Evolutionary conservation across 2,888 invertebrate species (phyloP).

Genomic region (Cantharis rufa): DNA sequence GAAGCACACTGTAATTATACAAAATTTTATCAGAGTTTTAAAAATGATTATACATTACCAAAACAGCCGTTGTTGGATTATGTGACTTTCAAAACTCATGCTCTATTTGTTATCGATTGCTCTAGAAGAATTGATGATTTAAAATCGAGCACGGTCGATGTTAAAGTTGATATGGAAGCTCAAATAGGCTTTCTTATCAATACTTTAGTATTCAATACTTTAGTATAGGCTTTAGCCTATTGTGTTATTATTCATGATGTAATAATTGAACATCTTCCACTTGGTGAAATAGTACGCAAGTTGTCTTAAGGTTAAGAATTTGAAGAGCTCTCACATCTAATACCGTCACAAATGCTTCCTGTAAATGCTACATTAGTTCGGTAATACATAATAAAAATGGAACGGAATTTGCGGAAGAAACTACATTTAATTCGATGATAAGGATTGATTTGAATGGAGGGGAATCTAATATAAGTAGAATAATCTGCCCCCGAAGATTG

Average conservation of each 20-base stretch:
- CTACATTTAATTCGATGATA: no score
- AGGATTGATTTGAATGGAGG: no score
- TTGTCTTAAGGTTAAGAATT: neutral
- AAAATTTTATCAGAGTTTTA: slow-evolving; percentile 34
- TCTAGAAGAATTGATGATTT: slow-evolving; percentile 35
- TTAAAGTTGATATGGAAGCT: slow-evolving; percentile 38
- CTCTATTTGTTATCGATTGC: slow-evolving; percentile 31
- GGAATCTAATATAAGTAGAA: no score
- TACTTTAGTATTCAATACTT: no score
- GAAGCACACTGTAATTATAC: slow-evolving; percentile 35
- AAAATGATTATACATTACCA: neutral
- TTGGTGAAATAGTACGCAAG: neutral
- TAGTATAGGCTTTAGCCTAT: no score
- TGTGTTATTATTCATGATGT: slow-evolving; percentile 37
- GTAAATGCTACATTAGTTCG: no score
- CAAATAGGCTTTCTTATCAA: slow-evolving; percentile 28
- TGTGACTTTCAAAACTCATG: slow-evolving; percentile 17
- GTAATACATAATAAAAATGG: no score
- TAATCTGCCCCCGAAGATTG: no score
- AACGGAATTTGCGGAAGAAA: no score
- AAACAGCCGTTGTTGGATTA: slow-evolving; percentile 9
- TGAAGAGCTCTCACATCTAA: no score
- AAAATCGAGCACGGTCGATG: slow-evolving; percentile 36
- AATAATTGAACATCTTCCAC: neutral
- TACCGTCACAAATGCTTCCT: no score